Base-by-base conservation (phyloP, 2,888 invertebrate species). In the Monoplex corrugatus region DNA sequence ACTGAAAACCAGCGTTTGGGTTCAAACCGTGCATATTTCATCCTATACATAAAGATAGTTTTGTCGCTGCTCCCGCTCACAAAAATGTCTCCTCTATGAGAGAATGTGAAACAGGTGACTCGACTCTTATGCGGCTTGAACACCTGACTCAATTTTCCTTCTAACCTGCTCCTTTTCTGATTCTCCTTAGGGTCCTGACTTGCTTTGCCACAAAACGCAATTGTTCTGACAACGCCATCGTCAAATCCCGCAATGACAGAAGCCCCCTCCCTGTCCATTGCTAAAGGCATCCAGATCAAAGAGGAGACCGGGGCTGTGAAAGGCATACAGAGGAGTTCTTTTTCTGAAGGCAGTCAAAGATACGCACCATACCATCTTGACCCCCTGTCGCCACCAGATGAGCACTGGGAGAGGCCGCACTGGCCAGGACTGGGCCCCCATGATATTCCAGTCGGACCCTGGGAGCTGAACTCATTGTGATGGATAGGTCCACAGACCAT, bases 361-460 rank as follows among this genome's bases (percentile, higher is more conserved):
- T 86, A 10, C 87, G 87, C 6, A 91, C 40, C 32, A 78, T 87
- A 2, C 89, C 86, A 40, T 91, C 90, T 2, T 40, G 68, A 8
- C 91, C 90, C 0, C 88, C 63, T 32, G 91, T 90, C 16, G 91
- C 89, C 40, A 90, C 84, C 28, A 91, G 44, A 32, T 85, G 87
- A n/a, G 32, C 35, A 5, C 10, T 5, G 32, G 44, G 50, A 2
- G 89, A 89, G 13, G 40, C 32, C 32, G 88, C 78, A 44, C 91
- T 87, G n/a, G 75, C 89, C 3, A 89, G 72, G 8, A 91, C 85
- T 0, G 91, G 87, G 6, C 91, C 91, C 5, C 91, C 91, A 40
- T 89, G 90, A 32, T 87, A 88, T 0, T 84, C 75, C 6, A 87
- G 43, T 5, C 89, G 63, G 2, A 86, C 23, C 10, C 28, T 72